These are phyloP conservation scores for Cephus pygmeus DNA, from an alignment of 2,888 invertebrate genomes.

Conservation along the genomic window DNA sequence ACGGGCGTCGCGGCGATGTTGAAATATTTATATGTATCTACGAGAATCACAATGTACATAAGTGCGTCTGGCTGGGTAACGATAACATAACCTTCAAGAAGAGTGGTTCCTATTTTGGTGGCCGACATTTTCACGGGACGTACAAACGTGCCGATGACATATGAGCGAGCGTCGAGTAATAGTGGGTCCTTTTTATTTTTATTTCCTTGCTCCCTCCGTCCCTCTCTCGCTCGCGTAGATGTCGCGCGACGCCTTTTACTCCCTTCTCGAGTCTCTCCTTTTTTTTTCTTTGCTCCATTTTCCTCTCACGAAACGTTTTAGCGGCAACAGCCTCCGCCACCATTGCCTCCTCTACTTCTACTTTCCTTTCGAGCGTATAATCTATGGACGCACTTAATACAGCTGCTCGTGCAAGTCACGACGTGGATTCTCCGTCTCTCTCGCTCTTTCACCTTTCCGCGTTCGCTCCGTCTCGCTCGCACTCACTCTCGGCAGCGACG, in stretches of 20 bases:
- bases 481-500: not conserved
- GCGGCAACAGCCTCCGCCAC: slow-evolving; percentile 30
- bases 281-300: slow-evolving; percentile 38
- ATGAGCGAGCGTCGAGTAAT: slow-evolving; percentile 46
- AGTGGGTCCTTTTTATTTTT: not conserved
- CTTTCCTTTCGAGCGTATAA: slow-evolving; percentile 40
- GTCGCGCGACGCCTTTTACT: not conserved
- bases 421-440: slow-evolving; percentile 24
- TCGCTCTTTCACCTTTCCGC: slow-evolving; percentile 30
- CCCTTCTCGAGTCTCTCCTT: not conserved
- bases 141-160: slow-evolving; percentile 43
- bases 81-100: not conserved
- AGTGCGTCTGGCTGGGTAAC: not conserved
- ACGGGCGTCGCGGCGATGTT: not conserved
- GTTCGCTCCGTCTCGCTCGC: slow-evolving; percentile 17
- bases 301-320: slow-evolving; percentile 47
- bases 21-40: not conserved
- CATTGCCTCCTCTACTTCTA: slow-evolving; percentile 37
- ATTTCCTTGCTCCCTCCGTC: not conserved
- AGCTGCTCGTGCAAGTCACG: slow-evolving; percentile 54
- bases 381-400: slow-evolving; percentile 65
- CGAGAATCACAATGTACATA: not conserved
- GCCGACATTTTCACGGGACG: not conserved
- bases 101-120: not conserved
- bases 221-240: not conserved